These are phyloP conservation scores for Ruditapes philippinarum DNA, from an alignment of 1,140 invertebrate genomes.

Conservation along the genomic window DNA sequence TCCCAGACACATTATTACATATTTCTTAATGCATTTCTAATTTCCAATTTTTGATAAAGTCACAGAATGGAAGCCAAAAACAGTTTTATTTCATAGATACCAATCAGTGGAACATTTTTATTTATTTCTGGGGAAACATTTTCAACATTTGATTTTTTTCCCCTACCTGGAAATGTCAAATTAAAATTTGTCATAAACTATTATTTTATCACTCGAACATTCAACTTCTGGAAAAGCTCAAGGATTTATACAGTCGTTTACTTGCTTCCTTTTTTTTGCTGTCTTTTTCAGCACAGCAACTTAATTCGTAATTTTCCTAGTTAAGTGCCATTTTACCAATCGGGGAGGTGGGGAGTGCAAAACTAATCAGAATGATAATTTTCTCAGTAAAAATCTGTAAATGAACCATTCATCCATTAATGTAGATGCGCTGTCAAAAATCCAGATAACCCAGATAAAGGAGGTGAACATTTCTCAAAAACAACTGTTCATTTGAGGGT, in stretches of 20 bases:
- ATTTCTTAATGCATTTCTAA: too few relatives aligned
- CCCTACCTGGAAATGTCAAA: neutral
- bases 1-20: too few relatives aligned
- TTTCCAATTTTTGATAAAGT: too few relatives aligned
- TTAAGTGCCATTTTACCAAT: conserved; percentile 28
- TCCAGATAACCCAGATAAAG: conserved; percentile 52
- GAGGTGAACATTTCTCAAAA: conserved; percentile 58
- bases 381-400: conserved; percentile 53
- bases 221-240: neutral
- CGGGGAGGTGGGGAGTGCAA: conserved; percentile 30
- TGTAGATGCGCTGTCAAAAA: conserved; percentile 64
- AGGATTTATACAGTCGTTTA: too few relatives aligned
- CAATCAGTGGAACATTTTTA: too few relatives aligned
- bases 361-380: conserved; percentile 55
- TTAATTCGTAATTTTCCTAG: conserved; percentile 20
- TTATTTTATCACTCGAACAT: neutral
- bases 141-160: neutral
- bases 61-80: too few relatives aligned
- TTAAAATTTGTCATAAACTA: neutral
- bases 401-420: conserved; percentile 64
- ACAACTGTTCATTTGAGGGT: conserved; percentile 37
- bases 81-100: too few relatives aligned
- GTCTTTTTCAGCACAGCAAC: neutral
- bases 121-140: too few relatives aligned
- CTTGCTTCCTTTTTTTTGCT: too few relatives aligned